Base-by-base conservation (phyloP, 1,140 invertebrate genomes). In the Bombus pascuorum region DNA sequence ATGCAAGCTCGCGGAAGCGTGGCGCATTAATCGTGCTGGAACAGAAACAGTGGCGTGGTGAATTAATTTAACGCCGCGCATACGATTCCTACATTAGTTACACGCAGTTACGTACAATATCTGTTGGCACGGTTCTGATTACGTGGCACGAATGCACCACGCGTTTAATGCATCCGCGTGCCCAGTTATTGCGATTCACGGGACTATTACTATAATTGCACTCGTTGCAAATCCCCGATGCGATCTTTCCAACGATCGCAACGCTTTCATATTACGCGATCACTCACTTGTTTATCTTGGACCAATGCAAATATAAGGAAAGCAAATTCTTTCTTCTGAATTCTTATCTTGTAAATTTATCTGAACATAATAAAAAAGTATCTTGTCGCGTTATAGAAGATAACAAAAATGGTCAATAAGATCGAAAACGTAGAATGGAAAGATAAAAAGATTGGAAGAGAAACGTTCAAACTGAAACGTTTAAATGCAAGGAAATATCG, bases 31-130 rank as follows among this genome's bases (percentile, higher is more conserved):
- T 90, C 86, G 89, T 62, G 75, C 65, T 72, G 86, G 42, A 85
- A 87, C 81, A 87, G 88, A 89, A 89, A 77, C 88, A 79, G 78
- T 71, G 34, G 37, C 73, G 65, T 34, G 88, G 82, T 90, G 81
- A 89, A 90, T 90, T 90, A 90, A 90, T 90, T 87, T 89, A 86
- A 80, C 78, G 76, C 81, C 53, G 34, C 78, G 71, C 85, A 76
- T 90, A 87, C 83, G 85, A 74, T 82, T 79, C 77, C 81, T 72
- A 89, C 89, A 90, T 90, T 90, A 90, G 88, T 89, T 87, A 89
- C 89, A 87, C 85, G 78, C 85, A 90, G 88, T 90, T 90, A 90
- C 88, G 77, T 89, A 80, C 83, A 82, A 86, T 89, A 89, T 89
- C 88, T 89, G 88, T 85, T 88, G 87, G 83, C 87, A 39, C 83